Evolutionary conservation across 2,888 invertebrate species (phyloP), one percentile per base, ranked within the genome.

Genomic region (Exocentrus adspersus): DNA sequence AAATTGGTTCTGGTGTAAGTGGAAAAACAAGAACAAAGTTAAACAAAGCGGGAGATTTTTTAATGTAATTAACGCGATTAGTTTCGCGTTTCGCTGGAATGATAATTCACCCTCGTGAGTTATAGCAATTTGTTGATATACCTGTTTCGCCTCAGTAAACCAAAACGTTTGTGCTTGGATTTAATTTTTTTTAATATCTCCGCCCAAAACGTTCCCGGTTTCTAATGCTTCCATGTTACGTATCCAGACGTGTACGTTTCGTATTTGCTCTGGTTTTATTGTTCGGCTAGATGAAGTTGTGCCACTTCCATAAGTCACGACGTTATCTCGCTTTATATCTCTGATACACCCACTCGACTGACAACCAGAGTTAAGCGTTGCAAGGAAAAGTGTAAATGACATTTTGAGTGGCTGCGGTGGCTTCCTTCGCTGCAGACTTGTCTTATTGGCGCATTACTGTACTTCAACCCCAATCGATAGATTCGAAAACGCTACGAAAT

Each of bases 361-460:
- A 51, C 45, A 21, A 14, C 24, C 7, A 20, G 43, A 51, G 41
- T 24, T 51, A 48, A 41, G 62, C 20, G 28, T 28, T 42, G 19
- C 28, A 12, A 28, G 52, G 51, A 56, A 62, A 58, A 62, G 51
- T 58, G 58, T 57, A 62, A 62, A 58, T 58, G 58, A 58, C 62
- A 58, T 58, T 56, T 62, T 52, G 48, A 58, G 57, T 58, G 62
- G 54, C 21, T 54, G 43, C 43, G 37, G 32, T 37, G 51, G 32
- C 51, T 51, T 32, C 51, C 10, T 32, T 6, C 19, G 12, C 12
- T 37, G 30, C 19, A 51, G 32, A 32, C 51, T 32, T 32, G 32
- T 12, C 30, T n/a, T 1, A 9, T n/a, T 51, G 30, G 30, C 19
- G 20, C 51, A 51, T 32, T 32, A 37, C 32, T 28, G 5, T 3